Percentiles rank a stretch among this genome's conserved stretches.
Evolutionary conservation across 2,797 vertebrate genomes (phyloP).

Genomic region (Taenioides sp.): DNA sequence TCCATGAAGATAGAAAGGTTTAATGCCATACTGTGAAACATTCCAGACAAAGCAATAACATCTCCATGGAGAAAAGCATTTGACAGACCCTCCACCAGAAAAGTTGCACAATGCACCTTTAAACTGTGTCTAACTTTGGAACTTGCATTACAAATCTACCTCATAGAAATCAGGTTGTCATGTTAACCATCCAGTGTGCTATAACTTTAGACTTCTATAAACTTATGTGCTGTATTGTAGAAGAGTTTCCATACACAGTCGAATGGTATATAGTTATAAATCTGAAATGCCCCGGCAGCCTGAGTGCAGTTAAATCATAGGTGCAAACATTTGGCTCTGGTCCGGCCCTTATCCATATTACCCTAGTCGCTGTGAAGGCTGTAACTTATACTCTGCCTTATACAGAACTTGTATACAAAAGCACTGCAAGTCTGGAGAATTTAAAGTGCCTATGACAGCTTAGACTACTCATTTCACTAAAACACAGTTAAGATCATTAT

Average conservation of each 20-base stretch:
- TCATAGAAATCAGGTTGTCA: not conserved
- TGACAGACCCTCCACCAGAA: no score
- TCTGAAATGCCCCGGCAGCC: constrained; percentile 11
- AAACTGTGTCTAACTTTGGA: not conserved
- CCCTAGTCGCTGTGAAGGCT: constrained; percentile 15
- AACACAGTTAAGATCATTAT: no score
- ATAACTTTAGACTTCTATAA: not conserved
- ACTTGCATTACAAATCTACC: not conserved
- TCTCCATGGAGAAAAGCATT: no score
- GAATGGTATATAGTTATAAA: not conserved
- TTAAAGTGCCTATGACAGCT: not conserved
- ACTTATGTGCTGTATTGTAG: not conserved
- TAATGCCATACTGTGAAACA: no score
- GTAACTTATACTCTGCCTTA: constrained; percentile 22
- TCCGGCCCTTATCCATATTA: constrained; percentile 11
- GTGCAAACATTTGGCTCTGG: not conserved
- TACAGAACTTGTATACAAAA: constrained; percentile 14
- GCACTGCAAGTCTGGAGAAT: constrained; percentile 26
- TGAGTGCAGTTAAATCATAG: constrained; percentile 19
- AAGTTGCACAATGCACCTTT: no score
- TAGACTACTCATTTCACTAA: no score
- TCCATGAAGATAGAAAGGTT: no score
- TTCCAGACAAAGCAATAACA: no score
- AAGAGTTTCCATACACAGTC: not conserved
- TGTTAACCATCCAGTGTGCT: not conserved